Conservation (phyloP, 2,888 invertebrate genomes). For the Zygogramma bicolorata region DNA sequence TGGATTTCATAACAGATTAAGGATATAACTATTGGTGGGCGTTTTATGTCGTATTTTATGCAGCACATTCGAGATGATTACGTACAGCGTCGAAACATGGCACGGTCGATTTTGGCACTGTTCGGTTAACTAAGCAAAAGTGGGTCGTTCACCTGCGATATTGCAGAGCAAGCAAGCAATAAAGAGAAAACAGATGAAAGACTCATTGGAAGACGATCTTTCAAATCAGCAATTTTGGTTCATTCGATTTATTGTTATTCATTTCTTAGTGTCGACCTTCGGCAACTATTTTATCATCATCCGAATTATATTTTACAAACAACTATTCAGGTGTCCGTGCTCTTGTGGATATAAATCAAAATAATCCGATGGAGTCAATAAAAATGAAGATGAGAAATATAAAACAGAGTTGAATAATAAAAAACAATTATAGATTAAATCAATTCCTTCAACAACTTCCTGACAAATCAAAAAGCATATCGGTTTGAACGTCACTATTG, state of each 20-base stretch:
- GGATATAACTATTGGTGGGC: slow-evolving; percentile 28
- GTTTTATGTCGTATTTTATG: slow-evolving; percentile 19
- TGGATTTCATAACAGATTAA: slow-evolving; percentile 38
- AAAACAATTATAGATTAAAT: no score
- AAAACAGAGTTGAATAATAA: background rate
- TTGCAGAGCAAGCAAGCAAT: no score
- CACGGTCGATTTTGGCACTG: background rate
- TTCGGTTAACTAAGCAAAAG: background rate
- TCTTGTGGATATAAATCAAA: background rate
- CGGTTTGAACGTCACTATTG: no score
- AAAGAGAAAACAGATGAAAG: no score
- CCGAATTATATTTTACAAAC: background rate
- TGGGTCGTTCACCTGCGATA: background rate
- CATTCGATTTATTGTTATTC: background rate
- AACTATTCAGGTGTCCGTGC: background rate
- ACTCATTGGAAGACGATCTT: background rate
- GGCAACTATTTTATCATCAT: background rate
- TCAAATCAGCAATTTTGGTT: background rate
- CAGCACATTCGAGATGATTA: background rate
- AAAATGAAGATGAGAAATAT: background rate
- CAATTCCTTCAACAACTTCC: no score
- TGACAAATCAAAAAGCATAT: no score
- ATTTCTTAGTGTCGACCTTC: background rate
- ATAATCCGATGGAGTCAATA: background rate
- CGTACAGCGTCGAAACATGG: background rate